Evolutionary conservation across 2,113 vertebrate genomes (phyloP).

Genomic region (Scomber scombrus): DNA sequence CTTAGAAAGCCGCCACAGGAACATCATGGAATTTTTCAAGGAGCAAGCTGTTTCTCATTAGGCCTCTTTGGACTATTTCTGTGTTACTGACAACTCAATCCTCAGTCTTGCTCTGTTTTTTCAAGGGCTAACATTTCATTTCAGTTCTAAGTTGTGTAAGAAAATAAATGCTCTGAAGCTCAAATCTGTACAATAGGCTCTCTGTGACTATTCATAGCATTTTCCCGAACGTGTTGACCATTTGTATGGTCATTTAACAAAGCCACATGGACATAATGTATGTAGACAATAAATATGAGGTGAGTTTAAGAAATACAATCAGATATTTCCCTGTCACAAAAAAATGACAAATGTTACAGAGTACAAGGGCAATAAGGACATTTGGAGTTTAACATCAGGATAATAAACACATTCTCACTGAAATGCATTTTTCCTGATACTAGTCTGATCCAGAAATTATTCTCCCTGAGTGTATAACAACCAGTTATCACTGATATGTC

Average conservation of each 20-base stretch:
- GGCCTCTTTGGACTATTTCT: neutral
- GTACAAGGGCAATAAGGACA: neutral
- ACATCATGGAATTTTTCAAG: neutral
- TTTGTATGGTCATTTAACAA: neutral
- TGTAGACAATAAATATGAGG: neutral
- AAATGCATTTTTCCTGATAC: neutral
- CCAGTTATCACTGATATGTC: neutral
- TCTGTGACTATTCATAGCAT: neutral
- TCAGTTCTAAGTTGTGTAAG: neutral
- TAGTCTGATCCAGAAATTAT: neutral
- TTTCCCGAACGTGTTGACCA: neutral
- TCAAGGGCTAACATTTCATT: neutral
- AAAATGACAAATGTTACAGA: neutral
- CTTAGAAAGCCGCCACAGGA: neutral
- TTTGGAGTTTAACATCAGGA: neutral
- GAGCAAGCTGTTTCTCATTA: neutral
- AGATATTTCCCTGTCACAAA: neutral
- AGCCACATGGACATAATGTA: neutral
- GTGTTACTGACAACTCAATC: neutral
- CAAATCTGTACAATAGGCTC: neutral
- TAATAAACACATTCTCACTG: neutral
- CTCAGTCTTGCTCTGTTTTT: neutral
- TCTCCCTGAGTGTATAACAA: neutral
- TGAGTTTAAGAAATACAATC: neutral
- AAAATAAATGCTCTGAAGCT: neutral